Base-by-base conservation (phyloP, 2,888 invertebrate genomes). In the Morpho helenor region DNA sequence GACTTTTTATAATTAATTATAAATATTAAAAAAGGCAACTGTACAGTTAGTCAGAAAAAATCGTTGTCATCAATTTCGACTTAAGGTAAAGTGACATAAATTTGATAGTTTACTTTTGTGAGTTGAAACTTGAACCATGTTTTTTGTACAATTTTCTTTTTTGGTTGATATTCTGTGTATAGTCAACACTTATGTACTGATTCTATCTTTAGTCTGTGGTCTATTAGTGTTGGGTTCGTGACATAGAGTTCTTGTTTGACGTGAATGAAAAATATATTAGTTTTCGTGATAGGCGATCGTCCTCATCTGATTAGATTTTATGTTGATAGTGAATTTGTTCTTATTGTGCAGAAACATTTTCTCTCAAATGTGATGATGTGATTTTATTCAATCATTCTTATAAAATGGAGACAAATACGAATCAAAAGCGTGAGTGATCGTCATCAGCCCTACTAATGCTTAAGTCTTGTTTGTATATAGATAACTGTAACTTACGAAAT, bases 321-420 rank as follows among this genome's bases (percentile, higher is more conserved):
- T 64, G 56, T 64, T 63, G 49, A 22, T 63, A 54, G 61, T 60
- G 66, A 63, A 43, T 9, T 43, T 9, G 8, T 9, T 9, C 8
- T 43, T 9, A 9, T 43, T 9, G 42, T 43, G 42, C 8, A 43
- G 59, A 52, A 45, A 45, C 45, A 45, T 43, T 43, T 43, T 9
- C n/a, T 43, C 8, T 43, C n/a, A 43, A 43, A 59, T 71, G 87
- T 86, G 82, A 88, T 87, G 76, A 85, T 87, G 89, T 87, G 82
- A 87, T 83, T 76, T 73, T 73, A 73, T 67, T 68, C 70, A 65
- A 59, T 64, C 31, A 69, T 67, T 69, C 71, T 73, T 43, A 84
- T 80, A 84, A 81, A 82, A 89, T 90, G 89, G 87, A 87, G 82
- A 79, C 85, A 72, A 86, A 84, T 80, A 77, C 80, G 76, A 88